These are phyloP conservation scores for Podarcis siculus DNA, from an alignment of 2,797 vertebrate species.

Conservation along the genomic window DNA sequence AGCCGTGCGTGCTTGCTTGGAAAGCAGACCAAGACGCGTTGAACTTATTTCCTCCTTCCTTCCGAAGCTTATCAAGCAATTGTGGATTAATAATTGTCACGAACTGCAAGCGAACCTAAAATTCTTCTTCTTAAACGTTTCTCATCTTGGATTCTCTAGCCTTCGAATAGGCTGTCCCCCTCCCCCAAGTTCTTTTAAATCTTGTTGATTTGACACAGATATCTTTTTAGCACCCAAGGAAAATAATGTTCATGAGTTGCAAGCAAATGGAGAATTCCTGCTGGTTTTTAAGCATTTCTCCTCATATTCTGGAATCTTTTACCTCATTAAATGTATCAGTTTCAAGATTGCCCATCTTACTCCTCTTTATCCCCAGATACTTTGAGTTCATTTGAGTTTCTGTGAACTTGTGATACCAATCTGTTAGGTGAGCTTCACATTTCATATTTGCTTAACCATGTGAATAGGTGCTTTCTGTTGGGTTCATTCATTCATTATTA, in stretches of 20 bases:
- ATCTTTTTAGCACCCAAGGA: neutral
- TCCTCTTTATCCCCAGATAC: neutral
- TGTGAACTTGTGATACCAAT: neutral
- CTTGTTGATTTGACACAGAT: neutral
- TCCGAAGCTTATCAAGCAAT: neutral
- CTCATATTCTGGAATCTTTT: neutral
- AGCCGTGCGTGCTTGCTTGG: constrained; percentile 23
- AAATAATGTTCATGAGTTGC: neutral
- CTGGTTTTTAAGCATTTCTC: neutral
- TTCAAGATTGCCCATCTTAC: neutral
- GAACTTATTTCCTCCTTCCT: too few relatives aligned
- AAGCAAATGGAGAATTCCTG: neutral
- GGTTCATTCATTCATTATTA: neutral
- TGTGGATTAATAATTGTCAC: neutral
- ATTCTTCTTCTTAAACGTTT: neutral
- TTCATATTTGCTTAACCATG: neutral
- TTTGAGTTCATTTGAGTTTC: neutral
- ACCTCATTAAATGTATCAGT: neutral
- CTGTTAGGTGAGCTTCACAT: neutral
- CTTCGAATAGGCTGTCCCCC: too few relatives aligned
- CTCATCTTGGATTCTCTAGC: too few relatives aligned
- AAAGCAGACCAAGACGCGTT: neutral
- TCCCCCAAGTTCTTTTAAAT: neutral
- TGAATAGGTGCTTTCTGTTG: neutral
- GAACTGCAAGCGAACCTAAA: neutral